Evolutionary conservation across 2,888 invertebrate genomes (phyloP), one percentile per base, ranked within the genome.

Genomic region (Didymodactylos carnosus): DNA sequence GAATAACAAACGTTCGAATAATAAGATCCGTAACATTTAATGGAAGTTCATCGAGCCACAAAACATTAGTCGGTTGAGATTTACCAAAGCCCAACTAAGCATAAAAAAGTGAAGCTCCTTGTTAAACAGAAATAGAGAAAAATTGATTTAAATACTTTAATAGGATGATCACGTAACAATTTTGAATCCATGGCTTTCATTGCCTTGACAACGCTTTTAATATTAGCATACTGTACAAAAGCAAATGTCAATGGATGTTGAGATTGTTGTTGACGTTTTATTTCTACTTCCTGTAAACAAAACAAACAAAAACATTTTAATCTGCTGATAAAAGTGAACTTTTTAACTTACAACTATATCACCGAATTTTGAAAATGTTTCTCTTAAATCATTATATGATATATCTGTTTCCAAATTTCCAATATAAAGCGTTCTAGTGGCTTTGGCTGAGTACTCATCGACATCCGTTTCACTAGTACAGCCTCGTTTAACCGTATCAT

Each of bases 151-250:
- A 40, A 40, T 62, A 62, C 62, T 62, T 94, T 94, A 77, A 94
- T 90, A 76, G 93, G 88, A 84, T 92, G 93, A 80, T 89, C 89
- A 77, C 92, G 93, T 79, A 94, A 87, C 84, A 91, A 79, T 89
- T 94, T 93, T 77, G 93, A 93, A 84, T 94, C 94, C 89, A 94
- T 91, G 79, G 90, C 90, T 53, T 91, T 88, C 85, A 95, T 91
- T 73, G 94, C 94, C 76, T 83, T 81, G 78, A 95, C 94, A 76
- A 97, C 95, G 83, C 93, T 90, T 77, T 90, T 89, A 82, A 97
- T 95, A 83, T 95, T 94, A 80, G 92, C 89, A 86, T 92, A 97
- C 87, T 97, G 97, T 83, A 95, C 92, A 85, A 97, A 94, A 78
- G 94, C 95, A 84, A 94, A 95, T 62, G 62, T 29, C 35, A 62